Evolutionary conservation across 2,113 vertebrate species (phyloP).

Genomic region (Saguinus imperator): DNA sequence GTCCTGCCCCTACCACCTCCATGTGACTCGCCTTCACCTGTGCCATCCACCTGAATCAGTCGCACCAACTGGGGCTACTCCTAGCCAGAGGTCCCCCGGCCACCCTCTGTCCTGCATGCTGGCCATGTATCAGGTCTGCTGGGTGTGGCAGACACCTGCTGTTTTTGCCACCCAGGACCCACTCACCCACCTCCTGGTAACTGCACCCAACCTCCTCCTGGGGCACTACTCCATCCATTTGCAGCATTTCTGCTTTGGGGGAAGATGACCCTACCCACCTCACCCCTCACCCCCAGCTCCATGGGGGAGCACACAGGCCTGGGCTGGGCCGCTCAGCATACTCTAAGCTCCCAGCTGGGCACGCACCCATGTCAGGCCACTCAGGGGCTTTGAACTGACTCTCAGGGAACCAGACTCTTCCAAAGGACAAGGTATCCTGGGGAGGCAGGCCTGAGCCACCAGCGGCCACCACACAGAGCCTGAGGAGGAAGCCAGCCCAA

Average conservation of each 20-base stretch:
- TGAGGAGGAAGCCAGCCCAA: not conserved
- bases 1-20: fast-evolving
- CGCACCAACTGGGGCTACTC: not conserved
- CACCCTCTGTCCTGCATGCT: not conserved
- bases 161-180: not conserved
- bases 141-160: fast-evolving
- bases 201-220: not conserved
- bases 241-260: fast-evolving
- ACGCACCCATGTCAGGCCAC: not conserved
- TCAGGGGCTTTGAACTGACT: not conserved
- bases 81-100: too few relatives aligned
- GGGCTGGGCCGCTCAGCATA: fast-evolving
- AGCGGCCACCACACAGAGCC: not conserved
- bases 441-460: not conserved
- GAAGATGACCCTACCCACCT: not conserved
- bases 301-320: not conserved
- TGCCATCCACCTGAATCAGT: fast-evolving
- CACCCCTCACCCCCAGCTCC: not conserved
- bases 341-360: fast-evolving
- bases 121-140: fast-evolving
- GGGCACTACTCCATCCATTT: not conserved
- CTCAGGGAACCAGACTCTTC: not conserved
- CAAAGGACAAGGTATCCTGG: not conserved
- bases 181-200: not conserved
- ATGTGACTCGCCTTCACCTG: fast-evolving